Percentiles rank a stretch among this genome's conserved stretches.
phyloP scores from a whole-genome alignment of 1,140 invertebrate species.

The Ceratina calcarata region DNA sequence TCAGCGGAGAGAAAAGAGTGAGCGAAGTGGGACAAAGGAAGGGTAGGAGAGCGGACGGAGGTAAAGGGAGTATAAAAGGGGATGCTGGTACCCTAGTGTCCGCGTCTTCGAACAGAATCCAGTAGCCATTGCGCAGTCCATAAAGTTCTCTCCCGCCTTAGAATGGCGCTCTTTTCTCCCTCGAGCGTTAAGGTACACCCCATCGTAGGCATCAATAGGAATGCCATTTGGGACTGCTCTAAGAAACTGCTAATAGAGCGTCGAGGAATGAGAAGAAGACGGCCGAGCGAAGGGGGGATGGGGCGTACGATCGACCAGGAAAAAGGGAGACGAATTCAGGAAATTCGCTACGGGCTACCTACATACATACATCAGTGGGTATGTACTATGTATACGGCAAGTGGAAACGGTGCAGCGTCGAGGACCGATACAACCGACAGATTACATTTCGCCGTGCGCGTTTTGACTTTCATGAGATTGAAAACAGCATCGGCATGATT shows the following conservation, averaged over 20 bases:
- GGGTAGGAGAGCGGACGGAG: neutral
- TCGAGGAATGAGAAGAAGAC: conserved; percentile 41
- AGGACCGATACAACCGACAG: conserved; percentile 5
- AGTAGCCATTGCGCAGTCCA: conserved; percentile 68
- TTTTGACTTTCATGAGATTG: conserved; percentile 17
- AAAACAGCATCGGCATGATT: neutral
- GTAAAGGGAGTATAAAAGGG: conserved; percentile 49
- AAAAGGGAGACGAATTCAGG: conserved; percentile 36
- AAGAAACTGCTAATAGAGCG: conserved; percentile 71
- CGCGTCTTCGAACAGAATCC: conserved; percentile 55
- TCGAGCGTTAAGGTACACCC: conserved; percentile 59
- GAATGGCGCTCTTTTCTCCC: conserved; percentile 60
- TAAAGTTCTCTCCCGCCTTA: conserved; percentile 65
- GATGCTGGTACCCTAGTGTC: conserved; percentile 49
- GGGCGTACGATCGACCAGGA: neutral
- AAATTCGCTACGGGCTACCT: conserved; percentile 16
- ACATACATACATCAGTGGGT: neutral
- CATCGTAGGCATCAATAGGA: conserved; percentile 66
- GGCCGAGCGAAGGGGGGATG: neutral
- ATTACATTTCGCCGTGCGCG: conserved; percentile 5
- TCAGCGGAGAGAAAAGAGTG: neutral
- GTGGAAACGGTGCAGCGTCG: neutral
- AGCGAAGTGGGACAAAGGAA: neutral
- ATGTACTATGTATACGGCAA: neutral
- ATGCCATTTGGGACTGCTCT: conserved; percentile 68